phyloP scores from a whole-genome alignment of 2,113 vertebrate species.

The Leptocoma aspasia region DNA sequence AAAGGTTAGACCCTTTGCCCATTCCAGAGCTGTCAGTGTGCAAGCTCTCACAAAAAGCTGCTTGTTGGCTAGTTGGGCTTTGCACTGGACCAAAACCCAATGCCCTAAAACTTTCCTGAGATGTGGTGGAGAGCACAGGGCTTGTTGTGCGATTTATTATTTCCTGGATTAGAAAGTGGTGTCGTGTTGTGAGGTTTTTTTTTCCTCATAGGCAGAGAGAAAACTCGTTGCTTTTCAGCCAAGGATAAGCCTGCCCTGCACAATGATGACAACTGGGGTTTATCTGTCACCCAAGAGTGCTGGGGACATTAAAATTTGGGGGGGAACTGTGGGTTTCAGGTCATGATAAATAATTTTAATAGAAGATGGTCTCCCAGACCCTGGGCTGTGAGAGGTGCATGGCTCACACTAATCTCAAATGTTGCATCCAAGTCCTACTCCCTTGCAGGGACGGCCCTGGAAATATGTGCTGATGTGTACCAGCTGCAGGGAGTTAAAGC shows the following conservation, averaged over 20 bases:
- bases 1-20: neutral
- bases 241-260: neutral
- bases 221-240: neutral
- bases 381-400: neutral
- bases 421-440: neutral
- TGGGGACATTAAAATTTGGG: neutral
- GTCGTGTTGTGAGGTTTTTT: neutral
- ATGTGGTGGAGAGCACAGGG: neutral
- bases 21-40: neutral
- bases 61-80: neutral
- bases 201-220: neutral
- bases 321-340: neutral
- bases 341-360: neutral
- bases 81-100: neutral
- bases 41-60: neutral
- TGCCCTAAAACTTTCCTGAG: neutral
- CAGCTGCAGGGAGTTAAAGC: neutral
- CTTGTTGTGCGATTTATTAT: neutral
- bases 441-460: neutral
- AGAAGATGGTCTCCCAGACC: neutral
- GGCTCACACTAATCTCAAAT: neutral
- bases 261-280: neutral
- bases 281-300: accelerated
- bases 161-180: neutral
- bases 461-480: neutral